Evolutionary conservation across 1,140 invertebrate species (phyloP).

Genomic region (Drosophila pruinosa): DNA sequence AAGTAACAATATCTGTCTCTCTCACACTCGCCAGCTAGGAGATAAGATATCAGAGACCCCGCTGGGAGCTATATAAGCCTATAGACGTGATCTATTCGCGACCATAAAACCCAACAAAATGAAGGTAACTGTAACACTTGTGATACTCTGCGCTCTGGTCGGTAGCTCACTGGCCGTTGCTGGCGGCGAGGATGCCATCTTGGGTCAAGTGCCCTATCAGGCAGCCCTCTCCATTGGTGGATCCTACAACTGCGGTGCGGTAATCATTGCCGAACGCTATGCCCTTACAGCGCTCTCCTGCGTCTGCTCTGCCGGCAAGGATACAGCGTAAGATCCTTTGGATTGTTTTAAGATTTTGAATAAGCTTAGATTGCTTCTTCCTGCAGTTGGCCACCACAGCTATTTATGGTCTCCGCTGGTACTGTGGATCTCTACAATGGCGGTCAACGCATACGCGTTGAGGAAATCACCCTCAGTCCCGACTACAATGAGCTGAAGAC

Average conservation of each 20-base stretch:
- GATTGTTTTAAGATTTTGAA: too few relatives aligned
- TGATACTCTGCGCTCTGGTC: constrained; percentile 23
- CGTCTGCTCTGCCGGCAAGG: constrained; percentile 67
- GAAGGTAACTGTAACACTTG: constrained; percentile 38
- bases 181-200: constrained; percentile 61
- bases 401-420: constrained; percentile 61
- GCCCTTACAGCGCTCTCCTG: constrained; percentile 68
- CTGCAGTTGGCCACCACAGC: constrained; percentile 64
- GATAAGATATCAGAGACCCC: constrained; percentile 30
- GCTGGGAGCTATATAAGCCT: constrained; percentile 28
- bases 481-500: constrained; percentile 57
- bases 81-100: background rate
- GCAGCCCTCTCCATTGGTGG: constrained; percentile 66
- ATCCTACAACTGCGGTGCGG: constrained; percentile 66
- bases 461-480: constrained; percentile 60
- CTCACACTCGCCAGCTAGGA: background rate
- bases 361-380: too few relatives aligned
- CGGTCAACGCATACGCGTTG: constrained; percentile 55
- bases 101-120: constrained; percentile 20
- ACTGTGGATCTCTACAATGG: constrained; percentile 64
- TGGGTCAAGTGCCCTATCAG: constrained; percentile 72
- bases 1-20: background rate
- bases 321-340: constrained; percentile 53
- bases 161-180: constrained; percentile 30
- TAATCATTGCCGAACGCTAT: constrained; percentile 55